Conservation (phyloP, 2,797 vertebrate species). For the Tolypeutes matacus region DNA sequence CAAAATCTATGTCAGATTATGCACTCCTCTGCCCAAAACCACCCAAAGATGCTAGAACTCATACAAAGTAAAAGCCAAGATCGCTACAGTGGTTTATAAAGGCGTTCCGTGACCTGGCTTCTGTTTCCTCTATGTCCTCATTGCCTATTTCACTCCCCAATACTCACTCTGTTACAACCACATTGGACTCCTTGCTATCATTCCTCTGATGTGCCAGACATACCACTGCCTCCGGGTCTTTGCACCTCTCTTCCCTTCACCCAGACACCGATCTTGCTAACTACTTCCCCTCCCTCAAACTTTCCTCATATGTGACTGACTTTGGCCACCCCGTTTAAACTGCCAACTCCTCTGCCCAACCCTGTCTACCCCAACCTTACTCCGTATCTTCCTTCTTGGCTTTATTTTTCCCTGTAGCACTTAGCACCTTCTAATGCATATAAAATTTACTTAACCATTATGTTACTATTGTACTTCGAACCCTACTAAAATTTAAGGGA, state of each 20-base stretch:
- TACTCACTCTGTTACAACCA: background rate
- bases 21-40: background rate
- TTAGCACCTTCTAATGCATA: background rate
- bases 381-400: background rate
- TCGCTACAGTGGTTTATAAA: background rate
- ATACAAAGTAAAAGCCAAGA: background rate
- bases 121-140: background rate
- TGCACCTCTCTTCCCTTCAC: background rate
- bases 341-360: background rate
- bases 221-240: background rate
- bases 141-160: background rate
- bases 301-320: background rate
- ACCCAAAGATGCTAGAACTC: background rate
- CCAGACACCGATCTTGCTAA: background rate
- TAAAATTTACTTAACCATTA: background rate
- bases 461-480: background rate
- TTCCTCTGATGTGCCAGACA: background rate
- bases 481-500: background rate
- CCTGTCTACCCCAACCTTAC: background rate
- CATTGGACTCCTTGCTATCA: fast-evolving
- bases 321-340: background rate
- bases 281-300: background rate
- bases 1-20: background rate
- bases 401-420: background rate
- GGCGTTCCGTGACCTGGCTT: background rate